Percentiles rank a stretch among this genome's conserved stretches.
Evolutionary conservation across 2,888 invertebrate species (phyloP).

Genomic region (Blomia tropicalis): DNA sequence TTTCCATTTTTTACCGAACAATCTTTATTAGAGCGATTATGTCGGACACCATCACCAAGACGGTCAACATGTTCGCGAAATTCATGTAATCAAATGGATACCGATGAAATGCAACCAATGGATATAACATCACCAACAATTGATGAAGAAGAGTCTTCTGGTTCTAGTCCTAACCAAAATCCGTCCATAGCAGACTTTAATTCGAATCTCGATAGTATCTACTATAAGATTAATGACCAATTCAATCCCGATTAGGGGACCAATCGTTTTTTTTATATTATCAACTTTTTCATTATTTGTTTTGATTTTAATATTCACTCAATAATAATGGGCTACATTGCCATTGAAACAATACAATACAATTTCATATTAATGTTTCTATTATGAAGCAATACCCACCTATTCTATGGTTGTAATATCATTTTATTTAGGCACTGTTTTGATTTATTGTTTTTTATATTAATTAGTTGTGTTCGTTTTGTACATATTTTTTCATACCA

Average conservation of each 20-base stretch:
- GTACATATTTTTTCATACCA: too few species aligned
- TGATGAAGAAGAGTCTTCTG: constrained; percentile 18
- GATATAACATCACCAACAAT: constrained; percentile 22
- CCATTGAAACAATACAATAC: too few species aligned
- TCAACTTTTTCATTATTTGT: neutral
- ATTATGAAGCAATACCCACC: too few species aligned
- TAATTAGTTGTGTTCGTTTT: too few species aligned
- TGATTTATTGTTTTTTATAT: too few species aligned
- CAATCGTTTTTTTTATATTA: neutral
- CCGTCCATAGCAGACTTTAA: neutral
- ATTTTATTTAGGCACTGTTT: too few species aligned
- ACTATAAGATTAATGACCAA: constrained; percentile 10
- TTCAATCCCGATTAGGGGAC: constrained; percentile 7
- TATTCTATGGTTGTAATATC: too few species aligned
- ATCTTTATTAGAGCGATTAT: constrained; percentile 30
- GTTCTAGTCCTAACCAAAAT: constrained; percentile 7
- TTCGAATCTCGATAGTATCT: neutral
- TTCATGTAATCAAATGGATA: constrained; percentile 14
- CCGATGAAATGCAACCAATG: constrained; percentile 19
- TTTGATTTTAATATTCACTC: too few species aligned
- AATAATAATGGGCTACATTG: too few species aligned
- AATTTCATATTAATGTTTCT: too few species aligned
- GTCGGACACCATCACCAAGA: constrained; percentile 31
- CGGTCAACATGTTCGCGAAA: constrained; percentile 18
- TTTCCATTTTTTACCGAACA: constrained; percentile 31